These are phyloP conservation scores for Tetragnatha montana DNA, from an alignment of 2,888 invertebrate species.

Conservation along the genomic window DNA sequence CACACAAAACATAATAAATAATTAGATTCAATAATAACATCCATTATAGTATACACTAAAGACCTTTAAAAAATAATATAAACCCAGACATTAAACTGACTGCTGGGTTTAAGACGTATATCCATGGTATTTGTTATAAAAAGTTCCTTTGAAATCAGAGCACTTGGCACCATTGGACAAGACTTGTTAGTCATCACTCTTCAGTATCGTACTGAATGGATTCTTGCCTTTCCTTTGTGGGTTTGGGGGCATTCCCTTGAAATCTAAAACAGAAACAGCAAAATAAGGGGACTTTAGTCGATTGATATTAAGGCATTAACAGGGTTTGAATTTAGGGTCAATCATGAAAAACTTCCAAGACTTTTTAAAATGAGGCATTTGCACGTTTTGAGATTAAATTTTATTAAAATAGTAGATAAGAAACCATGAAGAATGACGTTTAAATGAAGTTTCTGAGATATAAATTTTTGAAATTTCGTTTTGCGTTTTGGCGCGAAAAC, in stretches of 20 bases:
- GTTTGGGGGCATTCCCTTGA: slow-evolving; percentile 50
- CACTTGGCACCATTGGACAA: not conserved
- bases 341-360: too few relatives aligned
- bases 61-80: slow-evolving; percentile 17
- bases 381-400: too few relatives aligned
- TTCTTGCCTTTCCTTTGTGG: slow-evolving; percentile 55
- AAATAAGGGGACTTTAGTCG: too few relatives aligned
- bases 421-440: too few relatives aligned
- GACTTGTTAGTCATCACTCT: slow-evolving; percentile 44
- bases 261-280: slow-evolving; percentile 39
- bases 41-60: slow-evolving; percentile 8
- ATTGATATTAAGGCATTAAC: too few relatives aligned
- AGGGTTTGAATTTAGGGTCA: too few relatives aligned
- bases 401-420: too few relatives aligned
- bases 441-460: too few relatives aligned
- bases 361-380: too few relatives aligned
- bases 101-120: slow-evolving; percentile 37
- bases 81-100: slow-evolving; percentile 47
- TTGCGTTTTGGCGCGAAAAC: too few relatives aligned
- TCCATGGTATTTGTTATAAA: slow-evolving; percentile 31
- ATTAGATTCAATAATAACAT: slow-evolving; percentile 31
- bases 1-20: slow-evolving; percentile 35
- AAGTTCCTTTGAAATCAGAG: not conserved
- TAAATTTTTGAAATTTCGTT: too few relatives aligned
- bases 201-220: slow-evolving; percentile 63